Percentiles rank a stretch among this genome's conserved stretches.
These are phyloP conservation scores for Eutolmus rufibarbis DNA, from an alignment of 2,888 invertebrate genomes.

Conservation along the genomic window DNA sequence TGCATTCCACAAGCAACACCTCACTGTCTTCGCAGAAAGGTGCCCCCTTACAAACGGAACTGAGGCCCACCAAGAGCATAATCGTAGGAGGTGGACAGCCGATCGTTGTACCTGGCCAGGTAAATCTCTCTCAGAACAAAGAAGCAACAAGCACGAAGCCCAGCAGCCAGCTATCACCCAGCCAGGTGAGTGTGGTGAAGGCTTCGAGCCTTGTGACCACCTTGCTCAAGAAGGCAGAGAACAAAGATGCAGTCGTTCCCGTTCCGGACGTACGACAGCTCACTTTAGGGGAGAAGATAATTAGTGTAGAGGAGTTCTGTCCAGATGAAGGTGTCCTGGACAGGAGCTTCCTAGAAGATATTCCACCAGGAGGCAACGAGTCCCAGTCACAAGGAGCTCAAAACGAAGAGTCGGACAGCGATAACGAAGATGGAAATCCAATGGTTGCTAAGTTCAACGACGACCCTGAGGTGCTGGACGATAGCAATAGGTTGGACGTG, in stretches of 20 bases:
- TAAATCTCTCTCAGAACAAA: slow-evolving; percentile 45
- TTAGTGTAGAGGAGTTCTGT: slow-evolving; percentile 76
- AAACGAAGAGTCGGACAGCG: slow-evolving; percentile 63
- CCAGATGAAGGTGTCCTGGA: slow-evolving; percentile 77
- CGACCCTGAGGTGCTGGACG: slow-evolving; percentile 64
- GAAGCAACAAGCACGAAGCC: not conserved
- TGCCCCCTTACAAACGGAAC: slow-evolving; percentile 1
- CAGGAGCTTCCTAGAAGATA: slow-evolving; percentile 78
- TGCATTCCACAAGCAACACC: not conserved
- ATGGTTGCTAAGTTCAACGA: slow-evolving; percentile 85
- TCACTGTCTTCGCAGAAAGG: not conserved
- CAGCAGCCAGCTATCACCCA: not conserved
- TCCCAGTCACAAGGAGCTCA: slow-evolving; percentile 50
- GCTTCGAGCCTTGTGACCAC: slow-evolving; percentile 33
- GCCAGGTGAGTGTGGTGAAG: not conserved
- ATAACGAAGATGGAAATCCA: slow-evolving; percentile 77
- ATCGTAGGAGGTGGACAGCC: slow-evolving; percentile 51
- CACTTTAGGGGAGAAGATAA: slow-evolving; percentile 52
- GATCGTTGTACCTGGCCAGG: slow-evolving; percentile 48
- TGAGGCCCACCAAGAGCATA: slow-evolving; percentile 49
- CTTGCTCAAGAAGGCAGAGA: slow-evolving; percentile 43
- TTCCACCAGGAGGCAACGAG: slow-evolving; percentile 56
- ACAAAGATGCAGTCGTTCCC: slow-evolving; percentile 28
- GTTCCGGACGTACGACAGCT: not conserved
- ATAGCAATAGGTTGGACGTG: not conserved